A percentile compares a stretch with the other conserved stretches of the same genome.
These are phyloP conservation scores for Parambassis ranga DNA, from an alignment of 2,797 vertebrate species.

Conservation along the genomic window DNA sequence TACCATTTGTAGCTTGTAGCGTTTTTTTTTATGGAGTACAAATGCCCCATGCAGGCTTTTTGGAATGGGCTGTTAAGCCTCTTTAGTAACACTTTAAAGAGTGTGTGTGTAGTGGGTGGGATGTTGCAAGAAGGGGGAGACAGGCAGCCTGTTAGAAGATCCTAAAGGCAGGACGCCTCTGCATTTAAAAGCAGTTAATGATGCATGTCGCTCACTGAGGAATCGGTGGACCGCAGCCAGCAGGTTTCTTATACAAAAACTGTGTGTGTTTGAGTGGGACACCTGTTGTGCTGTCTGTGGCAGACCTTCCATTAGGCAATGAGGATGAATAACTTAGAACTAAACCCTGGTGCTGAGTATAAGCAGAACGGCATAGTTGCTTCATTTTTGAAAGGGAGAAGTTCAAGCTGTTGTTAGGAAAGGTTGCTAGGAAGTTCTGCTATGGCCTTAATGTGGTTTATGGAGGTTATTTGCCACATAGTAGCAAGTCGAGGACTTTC, in stretches of 20 bases:
- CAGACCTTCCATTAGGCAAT: slow-evolving; percentile 36
- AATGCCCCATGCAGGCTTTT: slow-evolving; percentile 54
- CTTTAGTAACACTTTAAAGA: slow-evolving; percentile 65
- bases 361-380: slow-evolving; percentile 6
- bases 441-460: neutral
- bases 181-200: slow-evolving; percentile 78
- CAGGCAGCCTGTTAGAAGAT: slow-evolving; percentile 58
- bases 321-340: slow-evolving; percentile 54
- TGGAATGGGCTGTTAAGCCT: slow-evolving; percentile 65
- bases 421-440: neutral
- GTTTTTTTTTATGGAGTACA: slow-evolving; percentile 45
- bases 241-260: slow-evolving; percentile 53
- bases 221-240: slow-evolving; percentile 68
- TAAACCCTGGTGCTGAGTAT: slow-evolving; percentile 41
- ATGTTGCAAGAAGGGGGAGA: slow-evolving; percentile 49
- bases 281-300: slow-evolving; percentile 73
- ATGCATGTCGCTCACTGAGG: slow-evolving; percentile 75
- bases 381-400: neutral
- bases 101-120: slow-evolving; percentile 51
- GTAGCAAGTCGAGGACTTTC: too few relatives aligned
- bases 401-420: neutral
- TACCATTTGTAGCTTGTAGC: slow-evolving; percentile 41
- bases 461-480: neutral
- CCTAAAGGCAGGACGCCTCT: slow-evolving; percentile 64
- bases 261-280: slow-evolving; percentile 48